phyloP scores from a whole-genome alignment of 2,113 vertebrate genomes.

The Coryphaenoides rupestris region DNA sequence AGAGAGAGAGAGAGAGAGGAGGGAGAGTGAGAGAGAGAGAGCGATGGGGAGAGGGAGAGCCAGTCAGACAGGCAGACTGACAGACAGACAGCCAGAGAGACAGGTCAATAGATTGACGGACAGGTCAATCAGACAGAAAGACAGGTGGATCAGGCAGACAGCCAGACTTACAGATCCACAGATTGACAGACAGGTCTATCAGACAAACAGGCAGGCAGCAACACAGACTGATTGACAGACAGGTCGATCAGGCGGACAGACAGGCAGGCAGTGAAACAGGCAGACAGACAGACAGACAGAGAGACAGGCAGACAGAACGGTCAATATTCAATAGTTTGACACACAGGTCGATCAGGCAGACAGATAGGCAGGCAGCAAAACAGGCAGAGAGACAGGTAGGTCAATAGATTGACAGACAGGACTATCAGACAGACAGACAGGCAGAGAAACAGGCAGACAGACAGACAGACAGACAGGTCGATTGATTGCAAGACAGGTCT shows the following conservation, averaged over 20 bases:
- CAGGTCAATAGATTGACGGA: neutral
- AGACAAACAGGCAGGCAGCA: conserved; percentile 37
- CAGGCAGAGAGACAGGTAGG: no score
- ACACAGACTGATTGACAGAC: neutral
- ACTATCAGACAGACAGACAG: no score
- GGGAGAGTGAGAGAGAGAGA: no score
- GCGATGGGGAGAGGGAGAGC: no score
- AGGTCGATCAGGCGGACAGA: neutral
- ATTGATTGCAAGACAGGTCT: no score
- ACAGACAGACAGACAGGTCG: no score
- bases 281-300: neutral
- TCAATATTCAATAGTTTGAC: no score
- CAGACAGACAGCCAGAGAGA: neutral
- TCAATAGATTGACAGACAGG: no score
- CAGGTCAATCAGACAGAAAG: neutral
- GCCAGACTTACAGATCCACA: neutral
- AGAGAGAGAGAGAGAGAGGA: no score
- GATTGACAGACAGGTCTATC: neutral
- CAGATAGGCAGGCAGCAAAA: no score
- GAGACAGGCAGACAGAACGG: neutral
- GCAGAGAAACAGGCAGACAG: no score
- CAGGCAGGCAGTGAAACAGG: neutral
- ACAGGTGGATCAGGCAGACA: neutral
- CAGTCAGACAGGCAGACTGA: neutral
- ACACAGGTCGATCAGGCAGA: no score